phyloP scores from a whole-genome alignment of 2,113 vertebrate genomes.

The Oriolus oriolus region DNA sequence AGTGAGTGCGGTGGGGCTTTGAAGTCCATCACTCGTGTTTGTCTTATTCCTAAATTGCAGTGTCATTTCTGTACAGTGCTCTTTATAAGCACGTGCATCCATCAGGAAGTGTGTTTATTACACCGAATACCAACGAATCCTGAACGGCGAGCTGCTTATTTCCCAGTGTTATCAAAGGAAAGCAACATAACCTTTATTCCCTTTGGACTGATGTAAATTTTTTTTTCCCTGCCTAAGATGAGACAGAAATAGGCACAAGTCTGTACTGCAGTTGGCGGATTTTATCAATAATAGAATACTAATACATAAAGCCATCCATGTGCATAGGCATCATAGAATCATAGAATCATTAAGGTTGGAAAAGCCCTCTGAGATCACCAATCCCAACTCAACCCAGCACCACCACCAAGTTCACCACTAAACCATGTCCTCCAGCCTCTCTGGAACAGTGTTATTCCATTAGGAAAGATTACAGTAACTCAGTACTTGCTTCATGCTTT shows the following conservation, averaged over 20 bases:
- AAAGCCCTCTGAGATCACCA: neutral
- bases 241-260: neutral
- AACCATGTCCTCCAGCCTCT: neutral
- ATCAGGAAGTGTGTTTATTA: conserved; percentile 11
- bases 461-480: neutral
- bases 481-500: neutral
- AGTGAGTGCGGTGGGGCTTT: neutral
- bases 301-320: neutral
- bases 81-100: neutral
- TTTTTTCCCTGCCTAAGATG: neutral
- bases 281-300: neutral
- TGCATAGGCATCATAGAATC: neutral
- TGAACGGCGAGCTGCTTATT: neutral
- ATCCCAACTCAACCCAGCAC: neutral
- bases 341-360: neutral
- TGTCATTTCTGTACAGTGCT: neutral
- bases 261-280: neutral
- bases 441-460: neutral
- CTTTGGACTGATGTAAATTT: neutral
- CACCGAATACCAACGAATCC: neutral
- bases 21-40: conserved; percentile 3
- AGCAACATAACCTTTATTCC: neutral
- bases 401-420: neutral
- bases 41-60: conserved; percentile 2
- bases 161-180: neutral